Evolutionary conservation across 2,888 invertebrate species (phyloP).

Genomic region (Cataglyphis livida): DNA sequence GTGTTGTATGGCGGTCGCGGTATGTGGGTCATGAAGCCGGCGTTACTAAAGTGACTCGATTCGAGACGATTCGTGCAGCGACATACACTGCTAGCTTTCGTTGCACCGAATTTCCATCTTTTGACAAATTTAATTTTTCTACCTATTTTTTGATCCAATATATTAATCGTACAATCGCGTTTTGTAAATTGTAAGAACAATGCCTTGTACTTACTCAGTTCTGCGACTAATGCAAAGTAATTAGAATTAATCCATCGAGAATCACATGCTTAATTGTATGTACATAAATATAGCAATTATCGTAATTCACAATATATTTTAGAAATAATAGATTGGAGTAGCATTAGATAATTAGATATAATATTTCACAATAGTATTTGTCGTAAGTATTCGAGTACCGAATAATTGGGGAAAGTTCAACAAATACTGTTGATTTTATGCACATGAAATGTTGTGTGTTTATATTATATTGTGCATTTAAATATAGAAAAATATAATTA

Average conservation of each 20-base stretch:
- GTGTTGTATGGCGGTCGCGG: constrained; percentile 77
- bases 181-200: constrained; percentile 48
- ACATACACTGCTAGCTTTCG: constrained; percentile 74
- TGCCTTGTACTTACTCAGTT: constrained; percentile 51
- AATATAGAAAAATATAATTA: constrained; percentile 9
- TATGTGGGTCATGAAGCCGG: constrained; percentile 84
- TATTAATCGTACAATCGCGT: constrained; percentile 24
- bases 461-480: neutral
- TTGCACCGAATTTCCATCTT: constrained; percentile 72
- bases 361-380: neutral
- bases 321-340: neutral
- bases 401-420: neutral
- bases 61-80: constrained; percentile 57
- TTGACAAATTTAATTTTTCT: constrained; percentile 66
- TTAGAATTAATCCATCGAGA: constrained; percentile 8
- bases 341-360: neutral
- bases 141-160: constrained; percentile 39
- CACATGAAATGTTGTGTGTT: neutral
- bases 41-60: constrained; percentile 78
- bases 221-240: constrained; percentile 32
- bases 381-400: neutral
- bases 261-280: constrained; percentile 10
- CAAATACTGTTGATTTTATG: neutral
- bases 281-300: neutral
- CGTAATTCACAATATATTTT: neutral